These are phyloP conservation scores for Capromys pilorides DNA, from an alignment of 2,797 vertebrate species.

Conservation along the genomic window DNA sequence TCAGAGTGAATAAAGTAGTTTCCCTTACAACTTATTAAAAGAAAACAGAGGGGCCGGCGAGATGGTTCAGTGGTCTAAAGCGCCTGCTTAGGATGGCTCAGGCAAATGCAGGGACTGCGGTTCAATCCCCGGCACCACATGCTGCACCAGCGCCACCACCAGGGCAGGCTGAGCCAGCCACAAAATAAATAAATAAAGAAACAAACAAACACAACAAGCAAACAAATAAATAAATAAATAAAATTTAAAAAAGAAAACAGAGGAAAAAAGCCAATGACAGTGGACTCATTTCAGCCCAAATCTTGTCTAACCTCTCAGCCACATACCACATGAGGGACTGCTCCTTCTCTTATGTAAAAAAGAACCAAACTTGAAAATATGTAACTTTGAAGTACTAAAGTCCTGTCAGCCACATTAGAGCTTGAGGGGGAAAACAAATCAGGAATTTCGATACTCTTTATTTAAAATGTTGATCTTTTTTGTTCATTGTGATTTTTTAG, in stretches of 20 bases:
- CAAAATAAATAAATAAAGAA: too few species aligned
- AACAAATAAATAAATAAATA: too few species aligned
- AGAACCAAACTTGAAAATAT: neutral
- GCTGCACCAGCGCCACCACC: too few species aligned
- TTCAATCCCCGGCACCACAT: too few species aligned
- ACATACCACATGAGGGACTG: neutral
- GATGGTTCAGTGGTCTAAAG: too few species aligned
- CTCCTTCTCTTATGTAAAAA: conserved; percentile 1
- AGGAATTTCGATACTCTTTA: conserved; percentile 14
- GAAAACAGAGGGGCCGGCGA: neutral
- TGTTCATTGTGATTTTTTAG: neutral
- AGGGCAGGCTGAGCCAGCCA: too few species aligned
- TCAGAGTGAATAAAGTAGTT: neutral
- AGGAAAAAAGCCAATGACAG: neutral
- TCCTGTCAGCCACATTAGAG: neutral
- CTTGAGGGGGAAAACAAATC: conserved; percentile 11
- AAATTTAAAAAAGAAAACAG: neutral
- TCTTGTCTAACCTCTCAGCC: neutral
- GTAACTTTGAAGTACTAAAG: neutral
- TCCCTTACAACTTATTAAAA: conserved; percentile 26
- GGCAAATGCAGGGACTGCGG: too few species aligned
- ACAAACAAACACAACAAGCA: too few species aligned
- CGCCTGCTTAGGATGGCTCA: too few species aligned
- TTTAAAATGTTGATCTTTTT: conserved; percentile 46
- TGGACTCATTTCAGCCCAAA: neutral